A percentile compares a stretch with the other conserved stretches of the same genome.
Conservation (phyloP, 2,797 vertebrate genomes). For the Chelon labrosus region DNA sequence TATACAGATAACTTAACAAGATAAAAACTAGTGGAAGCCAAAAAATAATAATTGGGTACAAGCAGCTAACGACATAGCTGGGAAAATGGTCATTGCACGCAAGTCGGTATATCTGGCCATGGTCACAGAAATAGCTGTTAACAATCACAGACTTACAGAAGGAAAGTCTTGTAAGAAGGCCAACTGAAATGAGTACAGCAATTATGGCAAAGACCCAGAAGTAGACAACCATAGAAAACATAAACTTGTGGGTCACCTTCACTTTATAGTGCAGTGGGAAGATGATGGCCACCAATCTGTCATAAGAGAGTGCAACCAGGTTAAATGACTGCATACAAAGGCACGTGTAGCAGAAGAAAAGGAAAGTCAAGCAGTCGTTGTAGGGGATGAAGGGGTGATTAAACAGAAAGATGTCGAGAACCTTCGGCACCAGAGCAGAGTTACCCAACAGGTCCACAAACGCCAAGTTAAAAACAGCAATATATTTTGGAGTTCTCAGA, state of each 20-base stretch:
- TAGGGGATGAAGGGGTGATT: constrained; percentile 43
- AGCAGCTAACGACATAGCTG: background rate
- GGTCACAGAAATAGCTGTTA: constrained; percentile 76
- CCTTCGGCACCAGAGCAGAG: constrained; percentile 61
- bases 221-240: constrained; percentile 44
- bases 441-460: constrained; percentile 57
- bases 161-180: constrained; percentile 69
- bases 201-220: constrained; percentile 35
- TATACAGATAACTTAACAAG: constrained; percentile 65
- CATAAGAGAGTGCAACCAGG: constrained; percentile 63
- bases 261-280: constrained; percentile 68
- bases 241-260: constrained; percentile 56
- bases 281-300: constrained; percentile 72
- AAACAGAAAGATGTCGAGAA: constrained; percentile 65
- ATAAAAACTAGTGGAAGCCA: constrained; percentile 72
- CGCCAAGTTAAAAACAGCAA: constrained; percentile 65
- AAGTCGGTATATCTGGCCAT: constrained; percentile 60
- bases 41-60: constrained; percentile 38
- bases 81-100: constrained; percentile 63
- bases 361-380: constrained; percentile 47
- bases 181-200: constrained; percentile 3
- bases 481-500: constrained; percentile 61
- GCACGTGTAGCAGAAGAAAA: constrained; percentile 55
- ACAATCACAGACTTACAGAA: constrained; percentile 70
- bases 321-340: constrained; percentile 66